A percentile compares a stretch with the other conserved stretches of the same genome.
Conservation (phyloP, 2,888 invertebrate species). For the Cenopis cana region DNA sequence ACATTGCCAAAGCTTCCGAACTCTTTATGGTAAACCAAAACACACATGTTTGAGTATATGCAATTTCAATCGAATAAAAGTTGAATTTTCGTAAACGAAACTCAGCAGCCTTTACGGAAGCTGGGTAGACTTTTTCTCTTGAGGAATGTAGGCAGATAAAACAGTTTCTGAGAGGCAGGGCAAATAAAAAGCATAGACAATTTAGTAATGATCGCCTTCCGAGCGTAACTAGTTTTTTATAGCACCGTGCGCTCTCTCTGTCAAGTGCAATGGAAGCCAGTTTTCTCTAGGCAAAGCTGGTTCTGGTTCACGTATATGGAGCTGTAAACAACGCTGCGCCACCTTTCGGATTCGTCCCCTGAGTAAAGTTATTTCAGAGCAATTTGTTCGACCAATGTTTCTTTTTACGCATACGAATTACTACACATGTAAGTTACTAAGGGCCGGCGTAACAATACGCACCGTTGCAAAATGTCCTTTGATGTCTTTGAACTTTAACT, state of each 20-base stretch:
- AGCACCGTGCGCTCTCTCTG: conserved; percentile 52
- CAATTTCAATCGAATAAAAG: neutral
- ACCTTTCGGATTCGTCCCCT: conserved; percentile 27
- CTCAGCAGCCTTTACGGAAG: neutral
- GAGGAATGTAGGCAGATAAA: conserved; percentile 50
- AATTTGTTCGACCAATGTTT: conserved; percentile 4
- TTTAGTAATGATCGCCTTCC: conserved; percentile 77
- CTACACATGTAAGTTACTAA: neutral
- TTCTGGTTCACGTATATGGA: conserved; percentile 57
- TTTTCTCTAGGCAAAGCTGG: conserved; percentile 59
- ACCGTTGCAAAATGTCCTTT: conserved; percentile 3
- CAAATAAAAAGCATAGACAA: conserved; percentile 69
- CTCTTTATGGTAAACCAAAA: neutral
- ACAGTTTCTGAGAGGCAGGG: conserved; percentile 63
- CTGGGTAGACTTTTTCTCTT: conserved; percentile 21
- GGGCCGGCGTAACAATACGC: neutral
- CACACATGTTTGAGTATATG: neutral
- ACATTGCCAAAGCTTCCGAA: neutral
- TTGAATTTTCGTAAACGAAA: neutral
- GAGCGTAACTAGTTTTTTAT: conserved; percentile 72
- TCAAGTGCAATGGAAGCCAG: conserved; percentile 53
- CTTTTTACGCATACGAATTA: neutral
- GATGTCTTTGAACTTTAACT: conserved; percentile 34
- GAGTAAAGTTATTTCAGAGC: conserved; percentile 13
- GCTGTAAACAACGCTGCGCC: conserved; percentile 27